Evolutionary conservation across 2,888 invertebrate genomes (phyloP), one percentile per base, ranked within the genome.

Genomic region (Glyphotaelius pellucidus): DNA sequence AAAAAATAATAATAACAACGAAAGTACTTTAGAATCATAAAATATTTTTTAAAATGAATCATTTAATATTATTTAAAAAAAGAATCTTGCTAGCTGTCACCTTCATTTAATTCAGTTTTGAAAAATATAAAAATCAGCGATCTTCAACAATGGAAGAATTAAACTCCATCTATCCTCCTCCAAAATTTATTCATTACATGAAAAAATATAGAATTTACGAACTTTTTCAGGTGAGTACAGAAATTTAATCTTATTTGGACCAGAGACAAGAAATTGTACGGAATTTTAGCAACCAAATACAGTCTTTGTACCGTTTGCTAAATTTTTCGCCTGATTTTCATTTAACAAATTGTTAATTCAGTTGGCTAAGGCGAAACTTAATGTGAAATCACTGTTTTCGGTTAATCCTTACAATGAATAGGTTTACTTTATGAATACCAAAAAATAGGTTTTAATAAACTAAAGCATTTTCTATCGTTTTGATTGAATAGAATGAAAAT

Each of bases 201-300:
- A 84, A 90, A 31, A 90, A 90, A 90, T 90, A 83, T 83, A 38
- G 84, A 7, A 84, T 90, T 25, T 90, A 90, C 15, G 84, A 90
- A 52, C 67, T 84, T 35, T 90, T 90, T n/a, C 90, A 90, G 32
- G 90, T 90, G 47, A 80, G 83, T 9, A 0, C 3, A 31, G 15
- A 83, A 25, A 83, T 35, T n/a, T 9, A 25, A 67, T 67, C 7
- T 67, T 25, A 67, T 67, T 25, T 67, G 25, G 25, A 67, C 67
- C 4, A 52, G 67, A 67, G 67, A 67, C 67, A 19, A 67, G 25
- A 67, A 67, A 67, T 25, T 7, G 67, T 67, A 67, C 25, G 67
- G 25, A 19, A 7, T 67, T 19, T 25, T 25, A 67, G 19, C 67
- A 25, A 67, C 1, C 67, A 5, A 52, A 52, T 52, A 52, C 52